Conservation (phyloP, 2,797 vertebrate genomes). For the Nyctibius grandis region DNA sequence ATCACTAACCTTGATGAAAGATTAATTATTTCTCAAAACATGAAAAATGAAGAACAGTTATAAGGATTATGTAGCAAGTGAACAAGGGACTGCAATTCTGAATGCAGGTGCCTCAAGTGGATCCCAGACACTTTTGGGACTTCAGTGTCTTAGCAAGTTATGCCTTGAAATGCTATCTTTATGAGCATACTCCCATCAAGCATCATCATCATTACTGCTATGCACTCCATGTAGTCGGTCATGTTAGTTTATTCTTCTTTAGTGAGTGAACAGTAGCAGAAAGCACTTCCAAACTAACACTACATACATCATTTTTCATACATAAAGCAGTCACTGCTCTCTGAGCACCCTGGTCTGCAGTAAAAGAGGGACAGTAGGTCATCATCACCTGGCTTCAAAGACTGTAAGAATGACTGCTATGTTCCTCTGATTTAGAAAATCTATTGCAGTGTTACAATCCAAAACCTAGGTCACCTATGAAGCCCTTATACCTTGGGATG, state of each 20-base stretch:
- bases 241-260: not conserved
- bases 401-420: not conserved
- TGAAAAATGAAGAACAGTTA: not conserved
- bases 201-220: not conserved
- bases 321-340: not conserved
- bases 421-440: not conserved
- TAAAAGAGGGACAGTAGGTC: not conserved
- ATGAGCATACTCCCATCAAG: not conserved
- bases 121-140: not conserved
- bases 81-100: not conserved
- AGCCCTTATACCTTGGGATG: not conserved
- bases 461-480: not conserved
- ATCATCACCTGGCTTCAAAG: not conserved
- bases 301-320: not conserved
- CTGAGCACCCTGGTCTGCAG: not conserved
- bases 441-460: not conserved
- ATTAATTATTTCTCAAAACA: not conserved
- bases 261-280: not conserved
- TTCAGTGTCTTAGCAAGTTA: not conserved
- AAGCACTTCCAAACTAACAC: not conserved
- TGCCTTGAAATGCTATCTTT: constrained; percentile 20
- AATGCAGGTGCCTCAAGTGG: not conserved
- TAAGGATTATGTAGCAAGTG: not conserved
- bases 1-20: not conserved
- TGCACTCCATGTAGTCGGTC: not conserved